These are phyloP conservation scores for Aurelia coerulea DNA, from an alignment of 30 jellyfish, hydroid and myxozoan species.

Conservation along the genomic window DNA sequence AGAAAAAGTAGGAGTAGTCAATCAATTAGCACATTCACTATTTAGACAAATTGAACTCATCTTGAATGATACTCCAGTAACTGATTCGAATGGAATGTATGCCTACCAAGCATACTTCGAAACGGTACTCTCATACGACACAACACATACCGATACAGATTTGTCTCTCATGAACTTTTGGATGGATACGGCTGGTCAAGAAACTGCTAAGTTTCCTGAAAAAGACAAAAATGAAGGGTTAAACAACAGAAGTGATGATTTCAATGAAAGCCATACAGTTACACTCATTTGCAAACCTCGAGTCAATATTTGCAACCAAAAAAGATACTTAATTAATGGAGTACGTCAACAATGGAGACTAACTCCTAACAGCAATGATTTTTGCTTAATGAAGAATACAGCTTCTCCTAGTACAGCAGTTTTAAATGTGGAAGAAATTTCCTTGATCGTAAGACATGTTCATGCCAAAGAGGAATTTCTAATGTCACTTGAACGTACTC, in stretches of 20 bases:
- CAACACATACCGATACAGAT: constrained; percentile 5
- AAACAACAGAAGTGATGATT: neutral
- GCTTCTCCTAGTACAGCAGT: neutral
- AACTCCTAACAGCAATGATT: too few species aligned
- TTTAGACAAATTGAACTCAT: too few species aligned
- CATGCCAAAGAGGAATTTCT: neutral
- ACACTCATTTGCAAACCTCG: neutral
- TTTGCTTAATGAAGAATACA: neutral
- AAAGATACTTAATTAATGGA: constrained; percentile 6
- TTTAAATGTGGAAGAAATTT: neutral
- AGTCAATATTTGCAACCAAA: neutral
- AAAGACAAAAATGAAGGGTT: neutral
- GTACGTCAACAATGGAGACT: too few species aligned
- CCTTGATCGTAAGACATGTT: neutral
- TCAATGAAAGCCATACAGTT: neutral
- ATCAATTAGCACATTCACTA: too few species aligned
- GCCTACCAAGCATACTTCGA: too few species aligned
- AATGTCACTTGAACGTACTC: neutral
- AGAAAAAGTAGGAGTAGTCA: too few species aligned
- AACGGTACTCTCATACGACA: constrained; percentile 1
- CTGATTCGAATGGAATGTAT: too few species aligned
- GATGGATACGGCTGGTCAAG: neutral
- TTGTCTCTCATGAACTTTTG: constrained; percentile 4
- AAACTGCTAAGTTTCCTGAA: neutral
- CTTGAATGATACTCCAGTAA: too few species aligned